phyloP scores from a whole-genome alignment of 2,888 invertebrate genomes.

The Tiliacea citrago region DNA sequence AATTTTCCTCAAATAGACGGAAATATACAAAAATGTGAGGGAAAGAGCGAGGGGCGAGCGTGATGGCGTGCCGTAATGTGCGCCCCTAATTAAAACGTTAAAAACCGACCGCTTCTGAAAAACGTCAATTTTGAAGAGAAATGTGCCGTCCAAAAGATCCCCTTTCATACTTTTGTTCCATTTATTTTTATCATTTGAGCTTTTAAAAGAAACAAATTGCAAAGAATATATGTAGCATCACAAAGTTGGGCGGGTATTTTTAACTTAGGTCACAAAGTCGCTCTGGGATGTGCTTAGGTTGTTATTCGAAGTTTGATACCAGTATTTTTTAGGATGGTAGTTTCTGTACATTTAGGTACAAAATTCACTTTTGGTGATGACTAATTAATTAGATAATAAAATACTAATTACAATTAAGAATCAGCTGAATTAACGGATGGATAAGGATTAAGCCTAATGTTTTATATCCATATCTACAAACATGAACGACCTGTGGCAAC shows the following conservation, averaged over 20 bases:
- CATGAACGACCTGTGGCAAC: background rate
- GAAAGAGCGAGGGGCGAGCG: slow-evolving; percentile 89
- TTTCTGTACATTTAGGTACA: background rate
- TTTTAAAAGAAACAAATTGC: slow-evolving; percentile 78
- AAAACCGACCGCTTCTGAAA: slow-evolving; percentile 90
- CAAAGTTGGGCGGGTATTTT: slow-evolving; percentile 60
- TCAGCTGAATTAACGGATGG: background rate
- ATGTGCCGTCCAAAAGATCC: slow-evolving; percentile 88
- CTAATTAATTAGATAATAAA: background rate
- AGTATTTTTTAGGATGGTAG: background rate
- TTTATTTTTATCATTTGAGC: slow-evolving; percentile 85
- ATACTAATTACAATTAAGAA: background rate
- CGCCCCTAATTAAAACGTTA: slow-evolving; percentile 91
- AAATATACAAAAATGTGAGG: slow-evolving; percentile 90
- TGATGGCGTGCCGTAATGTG: slow-evolving; percentile 90
- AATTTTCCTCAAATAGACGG: slow-evolving; percentile 90
- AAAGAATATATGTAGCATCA: slow-evolving; percentile 76
- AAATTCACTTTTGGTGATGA: background rate
- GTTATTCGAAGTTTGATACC: slow-evolving; percentile 15
- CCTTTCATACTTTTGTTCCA: slow-evolving; percentile 85
- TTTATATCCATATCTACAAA: background rate
- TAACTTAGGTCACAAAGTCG: slow-evolving; percentile 53
- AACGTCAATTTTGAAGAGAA: slow-evolving; percentile 90
- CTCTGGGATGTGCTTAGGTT: slow-evolving; percentile 25
- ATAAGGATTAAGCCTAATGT: background rate